Evolutionary conservation across 1,140 invertebrate genomes (phyloP).

Genomic region (Oncopeltus fasciatus): DNA sequence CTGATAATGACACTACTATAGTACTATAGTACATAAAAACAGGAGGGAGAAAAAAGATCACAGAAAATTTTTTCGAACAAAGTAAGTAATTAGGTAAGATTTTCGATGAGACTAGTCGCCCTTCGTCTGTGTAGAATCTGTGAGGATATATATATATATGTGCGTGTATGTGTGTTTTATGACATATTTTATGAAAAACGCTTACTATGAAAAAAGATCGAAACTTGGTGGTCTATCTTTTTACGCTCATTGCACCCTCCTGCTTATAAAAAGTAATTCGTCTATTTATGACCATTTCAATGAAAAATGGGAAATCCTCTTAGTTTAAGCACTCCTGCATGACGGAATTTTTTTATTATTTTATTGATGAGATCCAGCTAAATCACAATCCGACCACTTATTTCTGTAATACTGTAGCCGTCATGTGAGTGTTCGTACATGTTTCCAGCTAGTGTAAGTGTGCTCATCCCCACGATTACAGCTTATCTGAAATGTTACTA

Average conservation of each 20-base stretch:
- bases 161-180: too few relatives aligned
- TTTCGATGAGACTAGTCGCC: too few relatives aligned
- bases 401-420: not conserved
- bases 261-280: too few relatives aligned
- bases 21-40: too few relatives aligned
- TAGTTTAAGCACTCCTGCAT: not conserved
- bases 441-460: not conserved
- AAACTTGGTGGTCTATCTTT: not conserved
- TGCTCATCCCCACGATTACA: too few relatives aligned
- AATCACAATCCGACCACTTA: not conserved
- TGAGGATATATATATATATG: too few relatives aligned
- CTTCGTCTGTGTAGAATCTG: too few relatives aligned
- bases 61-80: too few relatives aligned
- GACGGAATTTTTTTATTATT: not conserved
- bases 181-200: too few relatives aligned
- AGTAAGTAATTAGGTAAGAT: too few relatives aligned
- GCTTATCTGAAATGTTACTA: not conserved
- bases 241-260: not conserved
- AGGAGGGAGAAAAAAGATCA: too few relatives aligned
- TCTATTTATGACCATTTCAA: not conserved
- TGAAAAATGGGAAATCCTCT: not conserved
- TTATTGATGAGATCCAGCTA: not conserved
- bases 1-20: too few relatives aligned
- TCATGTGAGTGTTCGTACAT: not conserved
- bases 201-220: not conserved